These are phyloP conservation scores for Lagorchestes hirsutus DNA, from an alignment of 2,797 vertebrate genomes.

Conservation along the genomic window DNA sequence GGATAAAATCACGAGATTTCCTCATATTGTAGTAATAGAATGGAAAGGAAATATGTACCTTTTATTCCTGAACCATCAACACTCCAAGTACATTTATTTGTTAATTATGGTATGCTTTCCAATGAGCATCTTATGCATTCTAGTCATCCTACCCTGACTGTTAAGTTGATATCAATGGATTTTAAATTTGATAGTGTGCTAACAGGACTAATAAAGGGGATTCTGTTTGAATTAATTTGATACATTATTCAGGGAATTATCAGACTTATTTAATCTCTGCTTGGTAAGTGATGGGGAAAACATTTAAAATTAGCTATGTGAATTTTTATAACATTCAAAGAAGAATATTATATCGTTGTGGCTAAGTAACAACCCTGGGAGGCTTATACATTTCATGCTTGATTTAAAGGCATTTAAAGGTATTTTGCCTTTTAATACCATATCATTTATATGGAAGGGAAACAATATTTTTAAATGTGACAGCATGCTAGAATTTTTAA, in stretches of 20 bases:
- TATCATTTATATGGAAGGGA: not conserved
- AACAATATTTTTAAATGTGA: not conserved
- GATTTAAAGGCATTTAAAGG: not conserved
- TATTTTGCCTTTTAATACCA: not conserved
- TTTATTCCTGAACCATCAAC: too few relatives aligned
- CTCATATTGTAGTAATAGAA: too few relatives aligned
- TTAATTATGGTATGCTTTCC: too few relatives aligned
- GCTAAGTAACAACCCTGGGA: not conserved
- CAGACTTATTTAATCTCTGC: not conserved
- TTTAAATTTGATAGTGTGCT: not conserved
- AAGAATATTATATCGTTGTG: not conserved
- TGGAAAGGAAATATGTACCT: too few relatives aligned
- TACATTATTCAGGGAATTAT: not conserved
- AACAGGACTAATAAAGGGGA: not conserved
- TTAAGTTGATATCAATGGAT: too few relatives aligned
- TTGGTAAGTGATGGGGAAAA: not conserved
- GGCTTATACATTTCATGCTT: not conserved
- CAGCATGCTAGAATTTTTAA: not conserved
- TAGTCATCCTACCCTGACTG: too few relatives aligned
- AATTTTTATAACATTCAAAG: not conserved
- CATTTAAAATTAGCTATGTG: not conserved
- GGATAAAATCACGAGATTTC: too few relatives aligned
- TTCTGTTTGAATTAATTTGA: not conserved
- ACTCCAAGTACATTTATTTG: too few relatives aligned
- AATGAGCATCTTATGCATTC: too few relatives aligned